Conservation (phyloP, 2,113 vertebrate genomes). For the Amphiprion percula region DNA sequence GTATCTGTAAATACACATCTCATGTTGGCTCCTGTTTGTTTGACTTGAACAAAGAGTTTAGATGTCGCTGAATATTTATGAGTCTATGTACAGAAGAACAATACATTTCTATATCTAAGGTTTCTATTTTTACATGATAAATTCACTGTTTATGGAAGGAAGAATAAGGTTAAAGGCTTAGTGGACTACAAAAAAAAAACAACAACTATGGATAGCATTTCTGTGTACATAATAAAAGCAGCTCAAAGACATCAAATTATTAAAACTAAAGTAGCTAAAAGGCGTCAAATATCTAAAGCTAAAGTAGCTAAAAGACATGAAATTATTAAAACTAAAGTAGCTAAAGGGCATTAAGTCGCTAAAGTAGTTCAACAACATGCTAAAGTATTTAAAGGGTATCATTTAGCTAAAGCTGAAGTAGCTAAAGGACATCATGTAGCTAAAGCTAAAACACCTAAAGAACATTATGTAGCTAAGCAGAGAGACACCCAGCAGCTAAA, state of each 20-base stretch:
- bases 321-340: not conserved
- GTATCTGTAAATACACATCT: not conserved
- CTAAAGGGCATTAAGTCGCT: not conserved
- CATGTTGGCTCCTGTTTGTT: not conserved
- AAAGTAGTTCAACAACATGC: not conserved
- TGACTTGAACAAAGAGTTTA: not conserved
- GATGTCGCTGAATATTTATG: not conserved
- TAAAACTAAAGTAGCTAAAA: not conserved
- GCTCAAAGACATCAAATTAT: not conserved
- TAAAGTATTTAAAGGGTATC: not conserved
- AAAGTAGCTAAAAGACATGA: too few relatives aligned
- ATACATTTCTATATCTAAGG: not conserved
- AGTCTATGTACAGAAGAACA: not conserved
- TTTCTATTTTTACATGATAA: not conserved
- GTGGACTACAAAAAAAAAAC: too few relatives aligned
- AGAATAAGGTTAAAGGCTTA: too few relatives aligned
- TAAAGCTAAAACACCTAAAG: not conserved
- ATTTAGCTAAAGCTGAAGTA: not conserved
- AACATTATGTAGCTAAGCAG: too few relatives aligned
- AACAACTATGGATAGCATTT: too few relatives aligned
- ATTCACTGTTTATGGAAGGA: not conserved
- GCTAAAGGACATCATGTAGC: not conserved
- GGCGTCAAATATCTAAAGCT: too few relatives aligned
- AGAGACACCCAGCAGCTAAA: too few relatives aligned
- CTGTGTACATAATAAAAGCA: too few relatives aligned